These are phyloP conservation scores for Barbus barbus DNA, from an alignment of 2,113 vertebrate genomes.

Conservation along the genomic window DNA sequence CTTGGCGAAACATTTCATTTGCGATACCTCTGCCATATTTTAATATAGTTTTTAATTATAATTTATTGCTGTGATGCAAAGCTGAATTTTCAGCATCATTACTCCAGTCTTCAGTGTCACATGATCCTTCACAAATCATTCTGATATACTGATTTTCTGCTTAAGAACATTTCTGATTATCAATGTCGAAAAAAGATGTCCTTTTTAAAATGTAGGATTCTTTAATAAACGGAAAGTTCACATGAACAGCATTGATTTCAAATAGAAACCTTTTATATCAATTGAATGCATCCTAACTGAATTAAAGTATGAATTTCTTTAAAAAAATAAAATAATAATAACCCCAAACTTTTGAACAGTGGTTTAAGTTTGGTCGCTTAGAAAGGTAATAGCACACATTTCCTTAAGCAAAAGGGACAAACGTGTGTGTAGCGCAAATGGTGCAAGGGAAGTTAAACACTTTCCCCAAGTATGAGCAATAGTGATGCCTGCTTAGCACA, in stretches of 20 bases:
- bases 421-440: neutral
- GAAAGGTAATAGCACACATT: neutral
- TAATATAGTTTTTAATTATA: neutral
- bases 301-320: too few relatives aligned
- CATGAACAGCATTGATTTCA: neutral
- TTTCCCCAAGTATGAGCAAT: conserved; percentile 5
- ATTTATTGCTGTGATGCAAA: neutral
- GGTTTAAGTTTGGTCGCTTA: neutral
- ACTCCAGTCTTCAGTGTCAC: neutral
- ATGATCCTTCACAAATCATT: too few relatives aligned
- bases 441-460: neutral
- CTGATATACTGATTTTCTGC: neutral
- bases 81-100: neutral
- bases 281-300: neutral
- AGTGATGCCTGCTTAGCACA: neutral
- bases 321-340: too few relatives aligned
- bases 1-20: too few relatives aligned
- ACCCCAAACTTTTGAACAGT: too few relatives aligned
- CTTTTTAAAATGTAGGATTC: too few relatives aligned
- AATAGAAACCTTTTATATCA: neutral
- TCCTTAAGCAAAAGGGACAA: neutral
- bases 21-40: too few relatives aligned
- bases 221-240: neutral
- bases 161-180: neutral
- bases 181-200: neutral